phyloP scores from a whole-genome alignment of 2,888 invertebrate species.

The Saturnia japonica region DNA sequence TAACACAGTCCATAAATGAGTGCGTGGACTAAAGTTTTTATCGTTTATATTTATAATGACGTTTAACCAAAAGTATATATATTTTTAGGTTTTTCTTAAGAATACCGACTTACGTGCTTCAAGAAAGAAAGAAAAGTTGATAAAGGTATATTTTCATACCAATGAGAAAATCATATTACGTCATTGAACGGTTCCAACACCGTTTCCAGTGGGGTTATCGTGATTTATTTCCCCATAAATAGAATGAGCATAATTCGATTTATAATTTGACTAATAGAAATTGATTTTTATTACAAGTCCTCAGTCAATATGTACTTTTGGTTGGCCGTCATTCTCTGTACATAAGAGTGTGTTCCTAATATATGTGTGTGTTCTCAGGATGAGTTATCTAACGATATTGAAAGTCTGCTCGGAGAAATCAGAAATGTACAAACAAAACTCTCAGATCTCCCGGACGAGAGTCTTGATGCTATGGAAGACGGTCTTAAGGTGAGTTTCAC shows the following conservation, averaged over 20 bases:
- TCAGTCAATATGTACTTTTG: constrained; percentile 31
- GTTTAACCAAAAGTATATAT: constrained; percentile 47
- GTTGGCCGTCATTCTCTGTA: constrained; percentile 36
- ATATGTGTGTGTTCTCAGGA: constrained; percentile 81
- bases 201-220: constrained; percentile 38
- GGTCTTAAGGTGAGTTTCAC: constrained; percentile 85
- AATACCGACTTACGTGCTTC: neutral
- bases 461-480: constrained; percentile 86
- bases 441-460: constrained; percentile 86
- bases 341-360: constrained; percentile 60
- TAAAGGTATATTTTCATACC: neutral
- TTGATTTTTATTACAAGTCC: constrained; percentile 11
- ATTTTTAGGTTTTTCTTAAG: constrained; percentile 9
- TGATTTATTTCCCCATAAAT: constrained; percentile 43
- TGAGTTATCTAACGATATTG: constrained; percentile 85
- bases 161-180: constrained; percentile 23
- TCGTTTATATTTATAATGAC: constrained; percentile 37
- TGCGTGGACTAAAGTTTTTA: constrained; percentile 50
- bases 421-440: constrained; percentile 85
- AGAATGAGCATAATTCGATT: constrained; percentile 29
- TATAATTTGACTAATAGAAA: constrained; percentile 13
- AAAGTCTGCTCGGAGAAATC: constrained; percentile 86
- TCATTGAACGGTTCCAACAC: constrained; percentile 45
- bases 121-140: neutral
- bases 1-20: constrained; percentile 63